Base-by-base conservation (phyloP, 2,113 vertebrate genomes). In the Diadophis punctatus region DNA sequence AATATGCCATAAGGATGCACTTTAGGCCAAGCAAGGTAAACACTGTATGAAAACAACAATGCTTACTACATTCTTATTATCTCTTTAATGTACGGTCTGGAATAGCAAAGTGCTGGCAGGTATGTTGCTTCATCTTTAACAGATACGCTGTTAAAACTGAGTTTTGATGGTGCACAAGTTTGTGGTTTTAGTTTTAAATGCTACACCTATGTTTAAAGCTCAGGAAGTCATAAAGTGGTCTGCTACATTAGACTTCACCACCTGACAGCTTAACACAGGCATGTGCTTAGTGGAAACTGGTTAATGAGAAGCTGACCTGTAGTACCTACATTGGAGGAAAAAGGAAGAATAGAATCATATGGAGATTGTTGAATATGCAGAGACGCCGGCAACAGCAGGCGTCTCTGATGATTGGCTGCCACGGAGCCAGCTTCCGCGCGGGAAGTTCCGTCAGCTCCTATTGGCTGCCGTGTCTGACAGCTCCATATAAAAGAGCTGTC, bases 21-120 rank as follows among this genome's bases (percentile, higher is more conserved):
- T 97, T 95, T 95, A 91, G 94, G 95, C 93, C 95, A 96, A 92
- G 94, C 94, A 96, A 90, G 94, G 95, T 95, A 96, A 94, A 89
- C 94, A 94, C 1, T 95, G 91, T 90, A 88, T 93, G 90, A 39
- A 90, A 91, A 93, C 91, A 90, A 49, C 0, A 93, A 92, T 92
- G 95, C 93, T 92, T 94, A 92, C 84, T 85, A 93, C 90, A 95
- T 91, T 85, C 92, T 94, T 94, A 80, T 43, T 88, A 93, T 95
- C 95, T 93, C 86, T 90, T 60, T 91, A 95, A 60, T n/a, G 60
- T 93, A 93, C 39, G 88, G 89, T 56, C 92, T 94, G 90, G 94
- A 95, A 94, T 90, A 96, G 95, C 88, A 95, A 93, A 91, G 91
- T 88, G 51, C 74, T 92, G 58, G 49, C 34, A 80, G 34, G 34